Evolutionary conservation across 2,113 vertebrate species (phyloP).

Genomic region (Electrona antarctica): DNA sequence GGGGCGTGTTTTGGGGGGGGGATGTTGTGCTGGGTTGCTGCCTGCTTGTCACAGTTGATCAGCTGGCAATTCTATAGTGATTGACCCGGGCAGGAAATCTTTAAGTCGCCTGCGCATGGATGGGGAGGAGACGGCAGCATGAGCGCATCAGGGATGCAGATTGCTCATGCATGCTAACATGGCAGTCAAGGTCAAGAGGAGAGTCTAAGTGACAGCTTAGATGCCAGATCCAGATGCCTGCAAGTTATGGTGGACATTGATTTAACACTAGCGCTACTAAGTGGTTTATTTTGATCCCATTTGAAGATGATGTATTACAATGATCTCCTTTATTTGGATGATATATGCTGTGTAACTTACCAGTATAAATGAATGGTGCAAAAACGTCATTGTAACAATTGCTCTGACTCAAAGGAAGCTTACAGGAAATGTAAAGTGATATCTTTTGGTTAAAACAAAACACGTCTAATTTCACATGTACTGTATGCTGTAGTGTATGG

Average conservation of each 20-base stretch:
- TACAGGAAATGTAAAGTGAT: too few relatives aligned
- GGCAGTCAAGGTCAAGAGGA: slow-evolving; percentile 67
- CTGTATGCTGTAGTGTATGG: too few relatives aligned
- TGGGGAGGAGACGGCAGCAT: slow-evolving; percentile 55
- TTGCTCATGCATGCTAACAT: slow-evolving; percentile 71
- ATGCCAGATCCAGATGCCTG: slow-evolving; percentile 1
- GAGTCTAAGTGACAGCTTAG: slow-evolving; percentile 58
- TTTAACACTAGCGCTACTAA: slow-evolving; percentile 26
- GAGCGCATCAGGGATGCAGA: slow-evolving; percentile 56
- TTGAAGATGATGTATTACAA: too few relatives aligned
- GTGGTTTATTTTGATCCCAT: slow-evolving; percentile 5
- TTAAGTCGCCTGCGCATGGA: slow-evolving; percentile 68
- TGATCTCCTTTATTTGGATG: too few relatives aligned
- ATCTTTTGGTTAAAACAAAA: too few relatives aligned
- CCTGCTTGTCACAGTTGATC: slow-evolving; percentile 67
- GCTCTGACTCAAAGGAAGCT: too few relatives aligned
- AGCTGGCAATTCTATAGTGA: slow-evolving; percentile 54
- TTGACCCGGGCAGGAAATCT: slow-evolving; percentile 73
- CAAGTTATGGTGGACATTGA: slow-evolving; percentile 35
- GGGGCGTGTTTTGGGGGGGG: background rate
- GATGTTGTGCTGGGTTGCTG: background rate
- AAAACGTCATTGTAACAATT: too few relatives aligned
- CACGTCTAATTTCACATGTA: too few relatives aligned
- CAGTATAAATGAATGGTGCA: too few relatives aligned
- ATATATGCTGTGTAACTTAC: too few relatives aligned